phyloP scores from a whole-genome alignment of 2,113 vertebrate genomes.

The Otolemur garnettii region DNA sequence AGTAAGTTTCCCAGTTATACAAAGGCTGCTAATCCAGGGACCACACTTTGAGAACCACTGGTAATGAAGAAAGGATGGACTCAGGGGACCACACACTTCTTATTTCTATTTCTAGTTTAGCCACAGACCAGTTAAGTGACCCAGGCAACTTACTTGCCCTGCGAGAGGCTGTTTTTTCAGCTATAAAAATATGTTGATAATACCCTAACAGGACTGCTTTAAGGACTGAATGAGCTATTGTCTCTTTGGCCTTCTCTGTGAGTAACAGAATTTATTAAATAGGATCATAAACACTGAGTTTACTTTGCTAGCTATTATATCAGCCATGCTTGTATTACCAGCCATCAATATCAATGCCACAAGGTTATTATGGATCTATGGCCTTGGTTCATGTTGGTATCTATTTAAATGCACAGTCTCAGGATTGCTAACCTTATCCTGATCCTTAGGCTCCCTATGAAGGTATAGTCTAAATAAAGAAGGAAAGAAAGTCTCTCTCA shows the following conservation, averaged over 20 bases:
- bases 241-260: neutral
- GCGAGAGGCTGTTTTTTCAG: neutral
- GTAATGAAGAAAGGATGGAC: neutral
- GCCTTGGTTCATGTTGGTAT: neutral
- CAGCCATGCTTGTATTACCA: no score
- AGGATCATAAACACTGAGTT: neutral
- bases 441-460: neutral
- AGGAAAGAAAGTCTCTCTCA: neutral
- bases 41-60: neutral
- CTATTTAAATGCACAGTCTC: neutral
- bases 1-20: neutral
- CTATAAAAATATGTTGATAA: neutral
- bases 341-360: neutral
- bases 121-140: neutral
- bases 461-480: neutral
- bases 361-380: accelerated
- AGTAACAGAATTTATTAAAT: neutral
- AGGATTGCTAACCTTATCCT: neutral
- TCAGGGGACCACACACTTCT: neutral
- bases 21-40: neutral
- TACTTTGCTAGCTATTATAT: neutral
- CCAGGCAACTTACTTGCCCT: neutral
- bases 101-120: neutral
- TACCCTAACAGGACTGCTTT: neutral
- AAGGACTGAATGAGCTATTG: neutral